These are phyloP conservation scores for Gobionotothen gibberifrons DNA, from an alignment of 2,797 vertebrate genomes.

Conservation along the genomic window DNA sequence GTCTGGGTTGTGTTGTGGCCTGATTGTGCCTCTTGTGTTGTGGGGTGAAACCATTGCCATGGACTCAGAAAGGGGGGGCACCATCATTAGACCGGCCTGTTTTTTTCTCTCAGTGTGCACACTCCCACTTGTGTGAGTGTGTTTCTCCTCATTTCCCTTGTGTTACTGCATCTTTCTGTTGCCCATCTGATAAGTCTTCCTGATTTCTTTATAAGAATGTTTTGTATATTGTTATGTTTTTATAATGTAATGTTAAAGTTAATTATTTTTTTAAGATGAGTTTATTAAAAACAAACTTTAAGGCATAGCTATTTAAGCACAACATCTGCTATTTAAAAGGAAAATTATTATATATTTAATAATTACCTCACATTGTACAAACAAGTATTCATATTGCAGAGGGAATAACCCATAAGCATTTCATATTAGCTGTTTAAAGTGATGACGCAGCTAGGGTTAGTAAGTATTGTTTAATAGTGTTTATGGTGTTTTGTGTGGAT, in stretches of 20 bases:
- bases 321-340: background rate
- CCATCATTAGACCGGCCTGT: constrained; percentile 83
- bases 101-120: constrained; percentile 59
- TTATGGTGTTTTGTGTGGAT: constrained; percentile 13
- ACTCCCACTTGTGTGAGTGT: constrained; percentile 58
- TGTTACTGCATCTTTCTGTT: constrained; percentile 71
- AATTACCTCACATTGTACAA: background rate
- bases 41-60: constrained; percentile 73
- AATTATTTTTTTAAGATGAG: background rate
- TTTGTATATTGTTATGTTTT: constrained; percentile 44
- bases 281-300: background rate
- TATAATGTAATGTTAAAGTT: constrained; percentile 7
- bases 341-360: background rate
- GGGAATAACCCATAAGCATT: background rate
- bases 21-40: constrained; percentile 74
- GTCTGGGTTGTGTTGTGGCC: constrained; percentile 75
- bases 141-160: constrained; percentile 71
- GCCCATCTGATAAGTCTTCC: constrained; percentile 58
- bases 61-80: constrained; percentile 75
- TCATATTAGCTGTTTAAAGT: constrained; percentile 3
- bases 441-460: background rate
- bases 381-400: background rate
- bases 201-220: constrained; percentile 55
- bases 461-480: background rate
- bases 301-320: constrained; percentile 5